phyloP scores from a whole-genome alignment of 2,113 vertebrate species.

The Psammodynastes pulverulentus region DNA sequence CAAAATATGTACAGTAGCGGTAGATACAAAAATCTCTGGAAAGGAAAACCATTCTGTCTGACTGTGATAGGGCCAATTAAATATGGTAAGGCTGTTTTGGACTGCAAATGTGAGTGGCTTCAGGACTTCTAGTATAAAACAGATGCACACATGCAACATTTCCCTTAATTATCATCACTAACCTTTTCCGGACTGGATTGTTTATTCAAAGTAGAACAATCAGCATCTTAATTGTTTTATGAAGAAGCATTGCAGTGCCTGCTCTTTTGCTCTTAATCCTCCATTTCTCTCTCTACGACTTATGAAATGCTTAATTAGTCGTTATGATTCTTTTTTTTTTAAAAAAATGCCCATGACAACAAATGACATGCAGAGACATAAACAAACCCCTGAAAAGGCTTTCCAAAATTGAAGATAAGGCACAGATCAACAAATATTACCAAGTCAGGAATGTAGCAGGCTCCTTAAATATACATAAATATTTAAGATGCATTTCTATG shows the following conservation, averaged over 20 bases:
- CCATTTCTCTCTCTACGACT: neutral
- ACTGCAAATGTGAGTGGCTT: neutral
- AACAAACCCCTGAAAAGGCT: conserved; percentile 1
- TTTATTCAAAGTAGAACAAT: conserved; percentile 43
- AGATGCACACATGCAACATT: neutral
- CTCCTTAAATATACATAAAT: neutral
- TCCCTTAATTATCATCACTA: neutral
- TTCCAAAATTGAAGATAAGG: neutral
- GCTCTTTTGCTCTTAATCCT: too few species aligned
- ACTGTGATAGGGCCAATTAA: neutral
- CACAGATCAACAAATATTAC: neutral
- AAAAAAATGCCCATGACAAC: neutral
- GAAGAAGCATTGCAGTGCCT: neutral
- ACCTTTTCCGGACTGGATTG: neutral
- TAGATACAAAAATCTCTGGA: neutral
- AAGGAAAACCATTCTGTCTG: neutral
- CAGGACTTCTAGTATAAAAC: neutral
- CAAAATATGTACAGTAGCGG: neutral
- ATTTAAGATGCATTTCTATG: neutral
- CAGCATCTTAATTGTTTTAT: conserved; percentile 32
- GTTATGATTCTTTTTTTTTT: conserved; percentile 6
- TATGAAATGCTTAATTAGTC: conserved; percentile 28
- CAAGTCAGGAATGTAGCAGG: neutral
- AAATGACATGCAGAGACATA: conserved; percentile 2
- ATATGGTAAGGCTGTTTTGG: neutral